Evolutionary conservation across 2,888 invertebrate genomes (phyloP), one percentile per base, ranked within the genome.

Genomic region (Mimachlamys varia): DNA sequence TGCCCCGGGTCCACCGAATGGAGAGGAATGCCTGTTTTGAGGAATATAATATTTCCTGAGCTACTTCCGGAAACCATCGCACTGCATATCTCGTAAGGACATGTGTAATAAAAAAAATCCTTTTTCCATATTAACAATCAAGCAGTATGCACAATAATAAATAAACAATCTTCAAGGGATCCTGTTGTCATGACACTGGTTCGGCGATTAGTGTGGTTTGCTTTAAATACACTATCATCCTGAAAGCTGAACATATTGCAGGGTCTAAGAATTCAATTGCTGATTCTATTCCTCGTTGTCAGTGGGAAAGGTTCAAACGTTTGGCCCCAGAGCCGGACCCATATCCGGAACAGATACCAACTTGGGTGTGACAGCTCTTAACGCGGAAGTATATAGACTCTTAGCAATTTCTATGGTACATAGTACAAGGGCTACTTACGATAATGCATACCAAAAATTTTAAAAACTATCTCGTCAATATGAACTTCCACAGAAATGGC

Each of bases 261-360:
- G 88, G 87, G 5, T 27, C 10, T 10, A 44, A 58, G 19, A 89
- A 89, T 22, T 27, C n/a, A 13, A 53, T 87, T 5, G 58, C 89
- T 62, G 91, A 89, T 89, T 53, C n/a, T 89, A 88, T 91, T 89
- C 89, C 89, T 91, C 91, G 91, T 89, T 88, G 44, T 53, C 58
- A 91, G 62, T 89, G 55, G 88, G n/a, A 44, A 19, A 55, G 55
- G 44, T 91, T 91, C 55, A 58, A 53, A 49, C 27, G 33, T 15
- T 7, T 50, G 33, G 87, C 88, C 19, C 89, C 89, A 44, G 49
- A 49, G 33, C 88, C 89, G 37, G 76, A 89, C 33, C 44, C 27
- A 17, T 50, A 37, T 22, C 89, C 89, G 33, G 19, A 53, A 33
- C 88, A 87, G 33, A 89, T 89, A 38, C 90, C 88, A 55, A 55